A percentile compares a stretch with the other conserved stretches of the same genome.
phyloP scores from a whole-genome alignment of 2,797 vertebrate species.

The Phalanger gymnotis region DNA sequence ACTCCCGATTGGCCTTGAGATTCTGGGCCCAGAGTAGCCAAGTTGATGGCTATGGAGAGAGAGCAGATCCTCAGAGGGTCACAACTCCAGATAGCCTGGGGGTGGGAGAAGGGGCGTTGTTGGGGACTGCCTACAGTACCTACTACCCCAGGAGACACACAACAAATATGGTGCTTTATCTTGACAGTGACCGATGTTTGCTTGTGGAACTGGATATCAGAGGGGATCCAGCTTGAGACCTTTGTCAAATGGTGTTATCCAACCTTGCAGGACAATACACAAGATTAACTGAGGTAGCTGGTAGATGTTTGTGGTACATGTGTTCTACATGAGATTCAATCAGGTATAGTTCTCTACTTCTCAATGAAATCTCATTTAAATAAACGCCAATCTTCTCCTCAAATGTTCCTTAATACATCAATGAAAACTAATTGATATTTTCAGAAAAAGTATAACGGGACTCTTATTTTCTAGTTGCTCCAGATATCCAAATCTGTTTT shows the following conservation, averaged over 20 bases:
- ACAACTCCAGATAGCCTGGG: neutral
- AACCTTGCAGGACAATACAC: neutral
- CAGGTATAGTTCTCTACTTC: neutral
- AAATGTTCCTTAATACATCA: neutral
- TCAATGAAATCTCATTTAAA: neutral
- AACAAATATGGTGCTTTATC: neutral
- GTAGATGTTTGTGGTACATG: too few species aligned
- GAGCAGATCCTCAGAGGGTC: neutral
- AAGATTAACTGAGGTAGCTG: neutral
- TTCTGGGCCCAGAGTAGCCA: neutral
- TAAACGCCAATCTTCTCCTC: neutral
- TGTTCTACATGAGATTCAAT: neutral
- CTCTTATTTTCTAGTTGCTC: neutral
- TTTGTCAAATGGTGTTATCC: neutral
- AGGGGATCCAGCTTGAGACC: neutral
- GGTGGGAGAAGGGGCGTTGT: fast-evolving
- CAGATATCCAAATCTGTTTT: neutral
- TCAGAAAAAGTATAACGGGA: neutral
- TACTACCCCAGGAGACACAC: neutral
- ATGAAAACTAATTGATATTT: neutral
- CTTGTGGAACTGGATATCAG: neutral
- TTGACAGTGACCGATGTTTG: neutral
- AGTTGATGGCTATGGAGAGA: neutral
- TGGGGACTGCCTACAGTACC: neutral
- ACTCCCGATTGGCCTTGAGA: neutral